Evolutionary conservation across 2,888 invertebrate genomes (phyloP), one percentile per base, ranked within the genome.

Genomic region (Exephanes ischioxanthus): DNA sequence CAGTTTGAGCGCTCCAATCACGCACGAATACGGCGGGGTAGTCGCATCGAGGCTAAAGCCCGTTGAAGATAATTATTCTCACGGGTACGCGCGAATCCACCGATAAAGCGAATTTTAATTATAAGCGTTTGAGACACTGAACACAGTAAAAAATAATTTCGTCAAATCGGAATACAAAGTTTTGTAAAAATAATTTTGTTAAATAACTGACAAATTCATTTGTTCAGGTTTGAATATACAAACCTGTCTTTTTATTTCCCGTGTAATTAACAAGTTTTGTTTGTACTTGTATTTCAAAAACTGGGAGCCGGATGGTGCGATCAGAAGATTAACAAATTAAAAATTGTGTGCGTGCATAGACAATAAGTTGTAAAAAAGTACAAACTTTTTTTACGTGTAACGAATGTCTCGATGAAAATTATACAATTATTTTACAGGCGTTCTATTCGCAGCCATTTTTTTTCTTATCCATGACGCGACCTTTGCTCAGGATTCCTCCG

Each of bases 61-160:
- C 73, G 53, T 67, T 53, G 30, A 26, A 79, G 83, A 83, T 83
- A 79, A 83, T 83, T 70, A 75, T 63, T 83, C 75, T 63, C 67
- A 51, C 33, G 51, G 11, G 1, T 22, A 73, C 51, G 83, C 72
- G 72, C 72, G 77, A 72, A 77, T 67, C 66, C 71, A 37, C 48
- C 41, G 67, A 51, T 71, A 77, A 72, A 58, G 37, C 22, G 9
- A 16, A 41, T 1, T 67, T 48, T 78, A 61, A 30, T 37, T 58
- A 37, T 26, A 68, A 48, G 63, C 33, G 55, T 53, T 41, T 66
- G 41, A 51, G 53, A 63, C 53, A 51, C 63, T n/a, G 19, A 1
- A n/a, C 3, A 0, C 16, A 53, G 14, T 37, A 37, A 37, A 7
- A 37, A 37, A 37, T 37, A 37, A 7, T 7, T 6, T 37, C 7